Evolutionary conservation across 1,140 invertebrate genomes (phyloP), one percentile per base, ranked within the genome.

Genomic region (Physella acuta): DNA sequence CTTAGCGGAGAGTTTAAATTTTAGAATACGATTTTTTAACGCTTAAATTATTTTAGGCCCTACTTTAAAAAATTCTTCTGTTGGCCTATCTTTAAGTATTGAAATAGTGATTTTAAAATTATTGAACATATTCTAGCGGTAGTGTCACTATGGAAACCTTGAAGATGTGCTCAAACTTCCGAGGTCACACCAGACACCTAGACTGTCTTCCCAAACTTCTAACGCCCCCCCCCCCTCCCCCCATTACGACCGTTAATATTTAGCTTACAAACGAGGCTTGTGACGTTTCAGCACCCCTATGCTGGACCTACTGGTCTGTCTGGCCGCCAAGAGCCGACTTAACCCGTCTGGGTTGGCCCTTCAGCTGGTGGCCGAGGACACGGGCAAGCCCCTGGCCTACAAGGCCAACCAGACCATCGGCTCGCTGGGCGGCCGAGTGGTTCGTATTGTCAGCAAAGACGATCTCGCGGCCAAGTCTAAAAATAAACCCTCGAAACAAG

Each of bases 321-420:
- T 92, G 61, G 89, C 91, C 52, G 92, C 90, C 44, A 87, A 88
- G 36, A 88, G 91, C 83, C 90, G 91, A 83, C 87, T 93, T 63
- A 88, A 89, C 73, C 90, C 92, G 14, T 90, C 89, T 51, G 89
- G 87, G 75, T 89, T 92, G 81, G 88, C 89, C n/a, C 85, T 92
- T n/a, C 88, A 90, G 2, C 79, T 84, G 30, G 84, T 83, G n/a
- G 87, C 89, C 49, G 87, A 89, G 56, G 87, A 85, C 68, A 79
- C 73, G 2, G 89, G 89, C 64, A 77, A 80, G 55, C 82, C 89
- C 73, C 81, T 91, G 73, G 88, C 89, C 51, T 92, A 91, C 87
- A 91, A 92, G 81, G 90, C 92, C 3, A 92, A 90, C 80, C 92
- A 92, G 59, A 91, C 91, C n/a, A 91, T 93, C 61, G 92, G 88